phyloP scores from a whole-genome alignment of 2,888 invertebrate species.

The Leptopilina drosophilae region DNA sequence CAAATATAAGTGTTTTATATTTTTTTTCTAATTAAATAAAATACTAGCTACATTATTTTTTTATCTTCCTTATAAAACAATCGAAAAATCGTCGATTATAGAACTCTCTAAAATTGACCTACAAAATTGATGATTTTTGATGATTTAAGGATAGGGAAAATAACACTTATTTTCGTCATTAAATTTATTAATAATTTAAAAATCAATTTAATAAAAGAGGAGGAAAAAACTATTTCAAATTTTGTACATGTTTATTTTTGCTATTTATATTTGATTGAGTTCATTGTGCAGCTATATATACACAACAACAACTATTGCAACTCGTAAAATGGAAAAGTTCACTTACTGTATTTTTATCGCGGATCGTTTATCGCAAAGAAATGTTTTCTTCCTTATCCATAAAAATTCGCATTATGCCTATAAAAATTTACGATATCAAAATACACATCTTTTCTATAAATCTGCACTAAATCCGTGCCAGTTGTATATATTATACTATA shows the following conservation, averaged over 20 bases:
- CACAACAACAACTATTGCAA: not conserved
- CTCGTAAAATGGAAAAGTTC: conserved; percentile 11
- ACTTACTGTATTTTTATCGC: conserved; percentile 28
- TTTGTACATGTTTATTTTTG: not conserved
- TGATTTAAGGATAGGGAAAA: no score
- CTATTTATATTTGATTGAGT: conserved; percentile 15
- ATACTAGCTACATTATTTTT: no score
- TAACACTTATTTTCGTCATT: no score
- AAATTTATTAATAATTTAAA: no score
- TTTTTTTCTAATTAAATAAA: no score
- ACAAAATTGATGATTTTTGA: no score
- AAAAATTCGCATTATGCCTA: conserved; percentile 33
- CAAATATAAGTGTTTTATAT: no score
- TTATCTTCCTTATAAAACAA: no score
- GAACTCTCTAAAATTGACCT: no score
- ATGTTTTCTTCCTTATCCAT: conserved; percentile 23
- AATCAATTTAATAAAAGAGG: no score
- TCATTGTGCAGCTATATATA: not conserved
- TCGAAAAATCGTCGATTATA: no score
- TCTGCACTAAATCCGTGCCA: conserved; percentile 17
- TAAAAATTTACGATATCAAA: conserved; percentile 33
- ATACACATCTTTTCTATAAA: conserved; percentile 19
- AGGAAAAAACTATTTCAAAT: no score
- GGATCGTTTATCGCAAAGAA: conserved; percentile 7
- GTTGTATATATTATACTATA: conserved; percentile 10